Evolutionary conservation across 2,113 vertebrate genomes (phyloP).

Genomic region (Felis chaus): DNA sequence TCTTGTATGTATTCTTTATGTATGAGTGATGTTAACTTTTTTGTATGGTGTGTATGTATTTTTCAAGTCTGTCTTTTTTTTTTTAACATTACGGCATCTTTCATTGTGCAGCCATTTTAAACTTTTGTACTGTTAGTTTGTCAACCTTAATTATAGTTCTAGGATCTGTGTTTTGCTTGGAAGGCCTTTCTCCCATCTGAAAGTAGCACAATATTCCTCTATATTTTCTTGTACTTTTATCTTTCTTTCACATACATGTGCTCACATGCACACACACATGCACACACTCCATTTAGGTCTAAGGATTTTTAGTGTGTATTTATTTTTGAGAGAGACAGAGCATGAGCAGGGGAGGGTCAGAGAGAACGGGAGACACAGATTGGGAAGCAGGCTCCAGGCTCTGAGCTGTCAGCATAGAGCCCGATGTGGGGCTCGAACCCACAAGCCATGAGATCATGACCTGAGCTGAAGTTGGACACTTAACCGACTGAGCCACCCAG

Average conservation of each 20-base stretch:
- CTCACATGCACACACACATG: not conserved
- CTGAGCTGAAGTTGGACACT: too few relatives aligned
- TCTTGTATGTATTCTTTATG: not conserved
- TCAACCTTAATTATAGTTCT: not conserved
- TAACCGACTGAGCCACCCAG: too few relatives aligned
- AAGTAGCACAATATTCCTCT: not conserved
- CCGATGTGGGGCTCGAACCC: too few relatives aligned
- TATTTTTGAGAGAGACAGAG: too few relatives aligned
- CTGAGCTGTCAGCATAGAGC: too few relatives aligned
- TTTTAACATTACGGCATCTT: not conserved
- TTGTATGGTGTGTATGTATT: not conserved
- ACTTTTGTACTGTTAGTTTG: not conserved
- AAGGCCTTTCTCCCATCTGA: not conserved
- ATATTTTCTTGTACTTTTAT: not conserved
- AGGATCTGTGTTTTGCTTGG: not conserved
- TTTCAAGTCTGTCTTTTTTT: not conserved
- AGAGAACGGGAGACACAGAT: too few relatives aligned
- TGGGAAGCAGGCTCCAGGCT: too few relatives aligned
- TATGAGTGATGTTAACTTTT: not conserved
- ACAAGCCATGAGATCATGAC: too few relatives aligned
- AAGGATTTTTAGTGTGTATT: too few relatives aligned
- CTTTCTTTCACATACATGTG: not conserved
- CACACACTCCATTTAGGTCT: not conserved
- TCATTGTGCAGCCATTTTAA: not conserved
- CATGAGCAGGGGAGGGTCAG: too few relatives aligned